Evolutionary conservation across 2,797 vertebrate species (phyloP).

Genomic region (Heteromormyrus szaboi): DNA sequence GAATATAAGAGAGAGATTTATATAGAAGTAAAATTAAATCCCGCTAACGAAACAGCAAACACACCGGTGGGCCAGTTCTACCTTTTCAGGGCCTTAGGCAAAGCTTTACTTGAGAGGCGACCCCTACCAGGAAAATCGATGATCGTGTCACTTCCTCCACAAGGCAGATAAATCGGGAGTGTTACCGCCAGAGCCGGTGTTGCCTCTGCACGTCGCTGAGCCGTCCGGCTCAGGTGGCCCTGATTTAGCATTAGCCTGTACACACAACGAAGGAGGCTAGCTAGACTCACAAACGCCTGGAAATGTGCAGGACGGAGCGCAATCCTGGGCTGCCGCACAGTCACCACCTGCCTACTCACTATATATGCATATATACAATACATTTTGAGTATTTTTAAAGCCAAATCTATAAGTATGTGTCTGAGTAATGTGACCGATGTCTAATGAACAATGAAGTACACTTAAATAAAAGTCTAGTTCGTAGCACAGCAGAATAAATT

Average conservation of each 20-base stretch:
- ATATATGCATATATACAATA: neutral
- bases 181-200: neutral
- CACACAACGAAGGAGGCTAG: neutral
- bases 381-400: constrained; percentile 27
- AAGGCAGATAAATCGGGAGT: neutral
- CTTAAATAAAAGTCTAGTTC: neutral
- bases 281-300: neutral
- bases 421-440: neutral
- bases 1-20: neutral
- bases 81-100: neutral
- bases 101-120: neutral
- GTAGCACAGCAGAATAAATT: neutral
- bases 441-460: neutral
- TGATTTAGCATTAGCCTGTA: neutral
- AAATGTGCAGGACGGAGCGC: neutral
- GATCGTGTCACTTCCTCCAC: neutral
- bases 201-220: neutral
- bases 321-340: neutral
- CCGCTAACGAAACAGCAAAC: neutral
- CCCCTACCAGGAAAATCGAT: neutral
- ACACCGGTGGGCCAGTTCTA: neutral
- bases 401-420: constrained; percentile 18
- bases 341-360: neutral
- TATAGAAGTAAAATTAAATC: neutral
- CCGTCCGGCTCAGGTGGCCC: neutral